Evolutionary conservation across 2,797 vertebrate genomes (phyloP), one percentile per base, ranked within the genome.

Genomic region (Peromyscus aztecus): DNA sequence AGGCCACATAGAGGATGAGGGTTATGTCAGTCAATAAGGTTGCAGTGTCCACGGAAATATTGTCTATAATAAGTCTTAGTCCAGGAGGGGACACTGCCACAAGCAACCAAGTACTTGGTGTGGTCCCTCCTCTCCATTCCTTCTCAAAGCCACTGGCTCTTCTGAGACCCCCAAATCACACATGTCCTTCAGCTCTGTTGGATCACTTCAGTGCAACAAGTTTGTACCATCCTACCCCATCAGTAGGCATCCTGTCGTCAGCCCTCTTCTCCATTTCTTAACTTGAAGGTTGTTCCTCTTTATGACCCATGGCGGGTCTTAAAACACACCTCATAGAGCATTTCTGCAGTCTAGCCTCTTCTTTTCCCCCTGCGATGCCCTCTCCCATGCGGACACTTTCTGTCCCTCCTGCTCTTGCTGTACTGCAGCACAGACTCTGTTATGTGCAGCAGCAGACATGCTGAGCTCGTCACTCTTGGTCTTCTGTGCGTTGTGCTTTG

Each of bases 361-460:
- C 69, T 46, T 57, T 27, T 23, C 4, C 37, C 29, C 49, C n/a
- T 52, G 69, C n/a, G 43, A 7, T 11, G 19, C 34, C 59, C 31
- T 63, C 21, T 34, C 73, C 34, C 0, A 1, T 10, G 6, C 2
- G 3, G 6, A n/a, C 14, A 17, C 49, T 27, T 21, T 85, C 37
- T 31, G 43, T 40, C 10, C 17, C 9, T 12, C 14, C 16, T 9
- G 13, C 3, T 6, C 67, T 40, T 34, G 0, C 46, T 82, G 17
- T 2, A 17, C 24, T 4, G 23, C 2, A 34, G 34, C 52, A 46
- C 9, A 14, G 27, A 19, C 17, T 0, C 0, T 1, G 2, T 2
- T 10, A 0, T 43, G 29, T 14, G 14, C 43, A 1, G 29, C 43
- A 1, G 29, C 40, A 40, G 40, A 65, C 24, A 34, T 6, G 0